A percentile compares a stretch with the other conserved stretches of the same genome.
Conservation (phyloP, 1,140 invertebrate species). For the Meloidogyne hapla region DNA sequence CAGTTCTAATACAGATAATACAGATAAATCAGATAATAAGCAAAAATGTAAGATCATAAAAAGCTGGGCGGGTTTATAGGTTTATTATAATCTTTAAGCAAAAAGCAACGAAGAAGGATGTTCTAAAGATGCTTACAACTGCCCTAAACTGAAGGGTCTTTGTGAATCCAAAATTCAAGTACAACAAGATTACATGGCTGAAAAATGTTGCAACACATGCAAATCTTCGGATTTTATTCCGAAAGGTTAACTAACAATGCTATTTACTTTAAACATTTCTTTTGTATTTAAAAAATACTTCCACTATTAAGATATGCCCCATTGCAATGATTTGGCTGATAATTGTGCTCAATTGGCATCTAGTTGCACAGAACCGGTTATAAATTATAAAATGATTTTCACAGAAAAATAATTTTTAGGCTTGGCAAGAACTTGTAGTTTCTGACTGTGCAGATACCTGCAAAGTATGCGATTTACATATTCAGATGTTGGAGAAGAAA, state of each 20-base stretch:
- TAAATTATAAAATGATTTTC: neutral
- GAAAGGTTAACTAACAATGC: too few relatives aligned
- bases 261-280: too few relatives aligned
- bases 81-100: too few relatives aligned
- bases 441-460: neutral
- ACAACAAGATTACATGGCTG: neutral
- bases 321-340: conserved; percentile 5
- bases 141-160: neutral
- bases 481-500: neutral
- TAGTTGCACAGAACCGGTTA: neutral
- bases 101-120: neutral
- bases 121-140: neutral
- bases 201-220: neutral
- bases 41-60: neutral
- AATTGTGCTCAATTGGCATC: neutral
- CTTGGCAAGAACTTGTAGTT: neutral
- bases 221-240: too few relatives aligned
- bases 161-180: neutral
- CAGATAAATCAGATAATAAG: neutral
- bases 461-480: neutral
- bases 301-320: neutral
- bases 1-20: neutral
- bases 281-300: too few relatives aligned
- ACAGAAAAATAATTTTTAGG: neutral
- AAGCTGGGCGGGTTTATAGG: too few relatives aligned